Evolutionary conservation across 2,888 invertebrate species (phyloP).

Genomic region (Drosophila nr. medialis): DNA sequence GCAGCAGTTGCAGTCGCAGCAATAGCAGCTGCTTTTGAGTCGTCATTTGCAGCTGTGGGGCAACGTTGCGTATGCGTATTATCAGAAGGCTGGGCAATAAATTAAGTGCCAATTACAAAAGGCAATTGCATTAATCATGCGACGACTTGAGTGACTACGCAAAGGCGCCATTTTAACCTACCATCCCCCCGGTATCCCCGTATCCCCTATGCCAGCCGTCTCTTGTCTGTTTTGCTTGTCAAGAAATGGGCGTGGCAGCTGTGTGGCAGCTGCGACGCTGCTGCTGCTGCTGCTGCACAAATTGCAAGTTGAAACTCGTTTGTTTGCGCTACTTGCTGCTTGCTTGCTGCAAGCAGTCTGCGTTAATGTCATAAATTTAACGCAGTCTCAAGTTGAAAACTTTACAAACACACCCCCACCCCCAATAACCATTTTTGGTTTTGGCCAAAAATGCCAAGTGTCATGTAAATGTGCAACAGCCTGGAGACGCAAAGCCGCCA

Average conservation of each 20-base stretch:
- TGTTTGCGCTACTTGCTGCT: conserved; percentile 43
- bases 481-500: conserved; percentile 70
- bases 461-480: conserved; percentile 79
- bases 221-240: conserved; percentile 66
- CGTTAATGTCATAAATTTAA: conserved; percentile 76
- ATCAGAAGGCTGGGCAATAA: conserved; percentile 65
- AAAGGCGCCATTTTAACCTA: conserved; percentile 17
- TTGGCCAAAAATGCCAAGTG: conserved; percentile 54
- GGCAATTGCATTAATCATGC: conserved; percentile 79
- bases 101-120: conserved; percentile 79
- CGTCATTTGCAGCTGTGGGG: conserved; percentile 42
- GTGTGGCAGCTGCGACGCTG: conserved; percentile 19
- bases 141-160: conserved; percentile 49
- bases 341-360: conserved; percentile 32
- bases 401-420: conserved; percentile 32
- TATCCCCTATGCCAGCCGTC: not conserved
- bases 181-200: too few species aligned
- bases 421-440: not conserved
- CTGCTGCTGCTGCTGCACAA: conserved; percentile 23
- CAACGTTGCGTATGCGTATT: conserved; percentile 70
- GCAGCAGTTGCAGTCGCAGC: conserved; percentile 21
- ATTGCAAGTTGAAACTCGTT: conserved; percentile 62
- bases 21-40: conserved; percentile 50
- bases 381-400: conserved; percentile 70
- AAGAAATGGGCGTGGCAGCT: conserved; percentile 72